Conservation (phyloP, 1,140 invertebrate genomes). For the Contarinia nasturtii region DNA sequence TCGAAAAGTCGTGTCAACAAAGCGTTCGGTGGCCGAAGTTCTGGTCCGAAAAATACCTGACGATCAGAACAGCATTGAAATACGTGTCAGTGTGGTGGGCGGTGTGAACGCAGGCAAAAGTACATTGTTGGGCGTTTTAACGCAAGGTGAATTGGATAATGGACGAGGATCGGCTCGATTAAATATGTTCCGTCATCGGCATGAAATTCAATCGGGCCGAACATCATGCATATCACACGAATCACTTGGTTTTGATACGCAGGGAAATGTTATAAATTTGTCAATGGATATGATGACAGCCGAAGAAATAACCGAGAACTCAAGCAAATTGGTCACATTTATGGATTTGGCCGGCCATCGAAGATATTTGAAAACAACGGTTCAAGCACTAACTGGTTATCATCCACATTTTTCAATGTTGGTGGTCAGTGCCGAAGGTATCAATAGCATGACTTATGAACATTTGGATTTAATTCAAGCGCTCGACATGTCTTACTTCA, state of each 20-base stretch:
- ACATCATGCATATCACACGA: constrained; percentile 95
- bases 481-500: constrained; percentile 73
- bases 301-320: constrained; percentile 84
- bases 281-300: constrained; percentile 84
- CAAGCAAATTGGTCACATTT: constrained; percentile 82
- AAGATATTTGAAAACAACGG: constrained; percentile 89
- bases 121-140: constrained; percentile 82
- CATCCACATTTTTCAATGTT: constrained; percentile 89
- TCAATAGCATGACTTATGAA: constrained; percentile 54
- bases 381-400: constrained; percentile 85
- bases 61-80: constrained; percentile 75
- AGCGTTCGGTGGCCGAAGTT: constrained; percentile 58
- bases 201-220: constrained; percentile 89
- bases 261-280: constrained; percentile 54
- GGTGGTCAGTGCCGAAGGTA: constrained; percentile 43
- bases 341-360: constrained; percentile 92
- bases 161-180: constrained; percentile 81
- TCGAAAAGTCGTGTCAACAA: constrained; percentile 25
- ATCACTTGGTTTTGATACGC: constrained; percentile 80
- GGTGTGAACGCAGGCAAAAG: constrained; percentile 88
- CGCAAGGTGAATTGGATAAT: constrained; percentile 89
- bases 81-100: constrained; percentile 81
- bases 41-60: constrained; percentile 81
- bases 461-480: constrained; percentile 69
- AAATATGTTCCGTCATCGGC: constrained; percentile 90